Conservation (phyloP, 2,797 vertebrate species). For the Melopsittacus undulatus region DNA sequence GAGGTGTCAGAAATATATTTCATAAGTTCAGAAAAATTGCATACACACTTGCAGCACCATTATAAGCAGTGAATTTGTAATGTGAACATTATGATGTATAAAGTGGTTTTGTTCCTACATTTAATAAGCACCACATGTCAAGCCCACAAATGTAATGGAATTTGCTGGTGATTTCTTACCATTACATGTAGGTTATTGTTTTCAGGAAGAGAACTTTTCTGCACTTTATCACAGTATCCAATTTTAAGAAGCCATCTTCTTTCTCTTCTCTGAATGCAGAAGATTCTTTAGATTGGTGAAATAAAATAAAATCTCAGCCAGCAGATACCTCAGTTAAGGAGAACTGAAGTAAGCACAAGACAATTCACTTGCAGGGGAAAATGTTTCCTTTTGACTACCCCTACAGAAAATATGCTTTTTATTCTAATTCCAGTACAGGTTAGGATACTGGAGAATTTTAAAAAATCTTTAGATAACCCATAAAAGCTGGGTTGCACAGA, state of each 20-base stretch:
- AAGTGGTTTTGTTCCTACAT: constrained; percentile 90
- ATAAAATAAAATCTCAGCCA: constrained; percentile 54
- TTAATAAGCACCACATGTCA: constrained; percentile 91
- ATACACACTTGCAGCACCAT: constrained; percentile 77
- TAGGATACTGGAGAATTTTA: background rate
- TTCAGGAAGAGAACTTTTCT: constrained; percentile 69
- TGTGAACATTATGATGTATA: constrained; percentile 83
- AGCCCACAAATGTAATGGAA: constrained; percentile 85
- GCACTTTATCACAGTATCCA: constrained; percentile 66
- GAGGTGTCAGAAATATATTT: constrained; percentile 83
- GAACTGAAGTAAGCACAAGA: background rate
- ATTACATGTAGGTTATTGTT: constrained; percentile 79
- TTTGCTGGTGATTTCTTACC: constrained; percentile 84
- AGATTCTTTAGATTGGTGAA: constrained; percentile 57
- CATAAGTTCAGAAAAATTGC: constrained; percentile 81
- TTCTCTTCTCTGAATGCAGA: background rate
- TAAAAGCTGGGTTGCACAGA: background rate
- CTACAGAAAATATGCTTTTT: background rate
- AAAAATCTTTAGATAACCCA: background rate
- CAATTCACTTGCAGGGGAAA: background rate
- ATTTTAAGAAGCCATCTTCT: constrained; percentile 64
- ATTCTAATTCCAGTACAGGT: background rate
- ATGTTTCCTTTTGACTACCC: background rate
- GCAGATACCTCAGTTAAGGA: constrained; percentile 24
- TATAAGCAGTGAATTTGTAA: constrained; percentile 80